Evolutionary conservation across 2,888 invertebrate genomes (phyloP), one percentile per base, ranked within the genome.

Genomic region (Tipula vernalis): DNA sequence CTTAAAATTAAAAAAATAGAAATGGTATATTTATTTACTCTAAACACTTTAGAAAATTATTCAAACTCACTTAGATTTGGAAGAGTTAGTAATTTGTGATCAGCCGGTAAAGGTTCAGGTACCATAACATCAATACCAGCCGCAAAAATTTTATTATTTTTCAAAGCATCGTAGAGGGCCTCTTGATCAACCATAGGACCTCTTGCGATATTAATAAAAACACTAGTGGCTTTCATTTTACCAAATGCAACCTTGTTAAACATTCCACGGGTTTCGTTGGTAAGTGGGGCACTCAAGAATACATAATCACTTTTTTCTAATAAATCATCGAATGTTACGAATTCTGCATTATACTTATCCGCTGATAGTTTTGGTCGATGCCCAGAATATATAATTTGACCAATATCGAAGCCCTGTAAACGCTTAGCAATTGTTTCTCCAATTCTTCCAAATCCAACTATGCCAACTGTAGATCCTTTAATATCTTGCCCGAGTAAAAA

Each of bases 121-220:
- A 95, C 94, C 89, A 96, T 96, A 3, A 98, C 98, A 90, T 99
- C 98, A 2, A 99, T 92, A 0, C 98, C 98, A 0, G 98, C 98
- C 0, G 96, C 96, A 90, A 95, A 95, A 88, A 98, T 98, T 88
- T 93, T 92, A 0, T 94, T 94, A 51, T 92, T 93, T 89, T 94
- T 94, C 86, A 99, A 92, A 0, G 98, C 98, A 86, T 94, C 93
- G 87, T 96, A 94, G 36, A 99, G 91, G 87, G 96, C 97, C 0
- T 96, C 94, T 89, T 98, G 98, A 88, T 98, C 95, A 0, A 96
- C 93, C n/a, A 96, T 91, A 87, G 92, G 94, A 94, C 94, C 94
- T 84, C 94, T 91, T 88, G 94, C 93, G 36, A 94, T 92, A 89
- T 96, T 96, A 2, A 96, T 93, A 88, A 96, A 93, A 51, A 96